Base-by-base conservation (phyloP, 2,888 invertebrate species). In the Brassicogethes aeneus region DNA sequence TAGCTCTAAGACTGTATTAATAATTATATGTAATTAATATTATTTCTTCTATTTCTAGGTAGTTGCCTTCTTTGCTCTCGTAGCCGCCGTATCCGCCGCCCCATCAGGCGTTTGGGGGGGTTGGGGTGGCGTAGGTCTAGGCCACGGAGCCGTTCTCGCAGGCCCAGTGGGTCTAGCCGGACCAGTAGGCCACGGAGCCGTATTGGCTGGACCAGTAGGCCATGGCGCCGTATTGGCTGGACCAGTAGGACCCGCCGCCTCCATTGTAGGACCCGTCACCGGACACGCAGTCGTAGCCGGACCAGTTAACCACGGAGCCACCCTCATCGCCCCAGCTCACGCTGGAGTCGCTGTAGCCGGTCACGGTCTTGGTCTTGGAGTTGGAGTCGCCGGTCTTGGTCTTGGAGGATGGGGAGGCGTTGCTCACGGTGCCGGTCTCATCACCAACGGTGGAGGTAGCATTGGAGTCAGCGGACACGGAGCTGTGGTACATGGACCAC, bases 401-500 rank as follows among this genome's bases (percentile, higher is more conserved):
- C n/a, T n/a, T n/a, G n/a, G n/a, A n/a, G n/a, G n/a, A n/a, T n/a
- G n/a, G n/a, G n/a, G n/a, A n/a, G n/a, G n/a, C n/a, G n/a, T n/a
- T n/a, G n/a, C n/a, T n/a, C n/a, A n/a, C n/a, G n/a, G n/a, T n/a
- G n/a, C n/a, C n/a, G n/a, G n/a, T n/a, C n/a, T n/a, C n/a, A n/a
- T n/a, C n/a, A n/a, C 12, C n/a, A n/a, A n/a, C n/a, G n/a, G n/a
- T n/a, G n/a, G n/a, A n/a, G n/a, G n/a, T n/a, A n/a, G n/a, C n/a
- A 45, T 57, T 10, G 40, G 45, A 34, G 56, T 51, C 15, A 53
- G 49, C 34, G 60, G 54, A 13, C 58, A 54, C 36, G 62, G 61
- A 38, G 61, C 59, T 36, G 51, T 56, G 13, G 51, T 62, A 10
- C 47, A 50, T 31, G 61, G 61, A 42, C 60, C 60, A 37, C 53